phyloP scores from a whole-genome alignment of 2,113 vertebrate species.

The Trogon surrucura region DNA sequence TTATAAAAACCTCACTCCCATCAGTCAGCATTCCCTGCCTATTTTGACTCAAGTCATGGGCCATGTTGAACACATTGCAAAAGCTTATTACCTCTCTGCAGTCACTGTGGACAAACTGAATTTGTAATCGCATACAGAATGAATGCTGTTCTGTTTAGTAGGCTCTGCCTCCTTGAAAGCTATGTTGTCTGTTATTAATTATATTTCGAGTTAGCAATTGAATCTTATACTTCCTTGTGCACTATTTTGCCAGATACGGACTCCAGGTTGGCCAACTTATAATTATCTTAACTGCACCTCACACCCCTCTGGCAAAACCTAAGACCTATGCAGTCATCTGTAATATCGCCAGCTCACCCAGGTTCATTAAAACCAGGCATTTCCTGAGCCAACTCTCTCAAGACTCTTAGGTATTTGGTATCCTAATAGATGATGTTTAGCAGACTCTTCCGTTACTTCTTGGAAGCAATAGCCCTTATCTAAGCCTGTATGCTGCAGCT shows the following conservation, averaged over 20 bases:
- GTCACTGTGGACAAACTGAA: background rate
- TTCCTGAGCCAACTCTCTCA: background rate
- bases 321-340: background rate
- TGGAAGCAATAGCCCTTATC: constrained; percentile 18
- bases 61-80: background rate
- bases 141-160: background rate
- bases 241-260: background rate
- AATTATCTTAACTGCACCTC: background rate
- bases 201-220: background rate
- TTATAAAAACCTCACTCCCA: background rate
- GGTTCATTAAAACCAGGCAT: constrained; percentile 16
- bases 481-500: background rate
- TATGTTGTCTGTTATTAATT: background rate
- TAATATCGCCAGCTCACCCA: background rate
- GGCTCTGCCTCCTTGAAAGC: background rate
- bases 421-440: constrained; percentile 13
- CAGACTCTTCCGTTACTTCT: background rate
- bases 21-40: background rate
- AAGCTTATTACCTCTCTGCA: constrained; percentile 4
- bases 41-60: background rate
- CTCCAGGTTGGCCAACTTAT: background rate
- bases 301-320: background rate
- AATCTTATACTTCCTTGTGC: background rate
- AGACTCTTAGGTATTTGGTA: background rate
- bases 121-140: constrained; percentile 8